Conservation (phyloP, 2,113 vertebrate species). For the Lucifuga dentata region DNA sequence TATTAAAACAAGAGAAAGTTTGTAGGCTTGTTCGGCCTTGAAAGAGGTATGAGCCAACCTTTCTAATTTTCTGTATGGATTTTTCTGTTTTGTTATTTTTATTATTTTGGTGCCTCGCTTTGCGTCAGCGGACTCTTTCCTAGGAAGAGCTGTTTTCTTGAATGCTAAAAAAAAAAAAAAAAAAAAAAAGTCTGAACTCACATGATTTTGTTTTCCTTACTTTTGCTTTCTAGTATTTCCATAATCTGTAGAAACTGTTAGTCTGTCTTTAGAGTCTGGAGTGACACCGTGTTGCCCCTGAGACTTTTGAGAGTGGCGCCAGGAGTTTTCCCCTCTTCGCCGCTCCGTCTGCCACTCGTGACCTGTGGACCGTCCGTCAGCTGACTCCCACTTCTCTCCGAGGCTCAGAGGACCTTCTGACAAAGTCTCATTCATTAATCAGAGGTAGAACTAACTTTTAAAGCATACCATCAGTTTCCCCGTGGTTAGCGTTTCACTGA, state of each 20-base stretch:
- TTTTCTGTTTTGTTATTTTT: too few relatives aligned
- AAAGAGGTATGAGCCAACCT: too few relatives aligned
- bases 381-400: conserved; percentile 62
- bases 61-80: too few relatives aligned
- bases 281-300: not conserved
- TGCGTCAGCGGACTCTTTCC: conserved; percentile 2
- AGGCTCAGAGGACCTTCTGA: conserved; percentile 41
- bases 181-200: too few relatives aligned
- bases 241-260: not conserved
- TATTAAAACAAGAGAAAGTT: too few relatives aligned
- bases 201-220: conserved; percentile 35
- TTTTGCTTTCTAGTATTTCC: not conserved
- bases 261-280: not conserved
- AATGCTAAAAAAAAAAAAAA: not conserved
- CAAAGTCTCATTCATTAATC: conserved; percentile 66
- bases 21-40: too few relatives aligned
- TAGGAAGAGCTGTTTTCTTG: not conserved
- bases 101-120: not conserved
- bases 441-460: not conserved
- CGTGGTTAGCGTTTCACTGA: not conserved
- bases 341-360: conserved; percentile 44
- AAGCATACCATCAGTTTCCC: conserved; percentile 21
- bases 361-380: conserved; percentile 62
- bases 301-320: conserved; percentile 29
- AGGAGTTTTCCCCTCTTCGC: conserved; percentile 3